Base-by-base conservation (phyloP, 2,113 vertebrate species). In the Peromyscus leucopus region DNA sequence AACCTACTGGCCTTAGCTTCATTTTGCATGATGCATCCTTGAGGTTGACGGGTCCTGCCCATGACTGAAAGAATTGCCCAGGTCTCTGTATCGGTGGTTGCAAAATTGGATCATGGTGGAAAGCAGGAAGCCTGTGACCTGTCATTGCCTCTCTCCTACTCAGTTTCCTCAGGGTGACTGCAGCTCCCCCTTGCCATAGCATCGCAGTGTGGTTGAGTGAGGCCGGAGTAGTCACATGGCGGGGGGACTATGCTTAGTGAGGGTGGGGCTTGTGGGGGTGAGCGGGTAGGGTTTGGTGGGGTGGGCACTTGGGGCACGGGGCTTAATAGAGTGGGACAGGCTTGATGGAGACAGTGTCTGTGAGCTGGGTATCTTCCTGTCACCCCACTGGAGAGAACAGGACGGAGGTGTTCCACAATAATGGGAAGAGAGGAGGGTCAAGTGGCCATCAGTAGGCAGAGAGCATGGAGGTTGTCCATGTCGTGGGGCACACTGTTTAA, bases 1-100 rank as follows among this genome's bases (percentile, higher is more conserved):
- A 42, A 42, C n/a, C n/a, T 19, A 21, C 39, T 19, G 11, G 16
- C n/a, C 61, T 39, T 0, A 2, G 48, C 63, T 24, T 8, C 17
- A 7, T 42, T 80, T 31, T 33, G 75, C 31, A 5, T 0, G 0
- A 5, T 11, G 0, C 1, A 9, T 0, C 0, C 24, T 4, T 11
- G 42, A 31, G 5, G 19, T 33, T 46, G 15, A 11, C 0, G 1
- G 9, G 42, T 19, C 33, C 13, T 12, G 59, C 36, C 24, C 16
- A 51, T 6, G 6, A 55, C 83, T 6, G 6, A 69, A n/a, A 15
- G 91, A 9, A 55, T 33, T 7, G 15, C 33, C n/a, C 36, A 16
- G 63, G 46, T 26, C 17, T 1, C 57, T 1, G 5, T 71, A 12
- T 69, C 19, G 28, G 42, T 13, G 2, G 10, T 22, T 82, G 19